Percentiles rank a stretch among this genome's conserved stretches.
These are phyloP conservation scores for Drosophila lutescens DNA, from an alignment of 2,888 invertebrate genomes.

Conservation along the genomic window DNA sequence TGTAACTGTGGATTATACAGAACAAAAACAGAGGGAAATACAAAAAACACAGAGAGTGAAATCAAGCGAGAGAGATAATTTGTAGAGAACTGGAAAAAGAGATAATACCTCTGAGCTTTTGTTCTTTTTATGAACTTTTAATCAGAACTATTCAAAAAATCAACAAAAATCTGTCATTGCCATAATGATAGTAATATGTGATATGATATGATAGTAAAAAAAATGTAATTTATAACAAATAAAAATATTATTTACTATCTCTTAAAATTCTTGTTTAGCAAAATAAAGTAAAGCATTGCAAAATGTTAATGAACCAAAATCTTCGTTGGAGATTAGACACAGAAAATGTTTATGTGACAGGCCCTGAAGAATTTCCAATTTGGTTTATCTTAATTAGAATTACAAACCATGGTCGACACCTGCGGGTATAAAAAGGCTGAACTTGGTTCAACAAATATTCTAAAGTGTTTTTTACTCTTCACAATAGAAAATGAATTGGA, in stretches of 20 bases:
- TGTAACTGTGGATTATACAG: conserved; percentile 35
- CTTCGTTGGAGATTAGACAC: neutral
- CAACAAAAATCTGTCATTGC: neutral
- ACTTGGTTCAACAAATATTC: neutral
- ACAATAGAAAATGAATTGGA: neutral
- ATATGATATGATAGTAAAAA: too few species aligned
- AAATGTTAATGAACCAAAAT: neutral
- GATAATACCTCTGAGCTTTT: conserved; percentile 17
- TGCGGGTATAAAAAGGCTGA: neutral
- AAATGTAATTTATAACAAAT: too few species aligned
- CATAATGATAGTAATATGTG: too few species aligned
- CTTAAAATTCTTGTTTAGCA: too few species aligned
- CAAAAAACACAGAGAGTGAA: conserved; percentile 2
- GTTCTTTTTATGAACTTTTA: conserved; percentile 4
- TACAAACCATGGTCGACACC: neutral
- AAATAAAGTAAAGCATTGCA: neutral
- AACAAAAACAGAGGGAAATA: conserved; percentile 5
- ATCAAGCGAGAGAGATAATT: neutral
- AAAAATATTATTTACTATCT: too few species aligned
- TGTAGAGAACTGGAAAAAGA: conserved; percentile 8
- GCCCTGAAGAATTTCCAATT: neutral
- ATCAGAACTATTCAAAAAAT: too few species aligned
- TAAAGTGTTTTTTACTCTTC: neutral
- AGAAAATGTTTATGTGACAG: neutral
- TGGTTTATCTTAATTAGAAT: conserved; percentile 4